Conservation (phyloP, 2,113 vertebrate genomes). For the Notothenia rossii region DNA sequence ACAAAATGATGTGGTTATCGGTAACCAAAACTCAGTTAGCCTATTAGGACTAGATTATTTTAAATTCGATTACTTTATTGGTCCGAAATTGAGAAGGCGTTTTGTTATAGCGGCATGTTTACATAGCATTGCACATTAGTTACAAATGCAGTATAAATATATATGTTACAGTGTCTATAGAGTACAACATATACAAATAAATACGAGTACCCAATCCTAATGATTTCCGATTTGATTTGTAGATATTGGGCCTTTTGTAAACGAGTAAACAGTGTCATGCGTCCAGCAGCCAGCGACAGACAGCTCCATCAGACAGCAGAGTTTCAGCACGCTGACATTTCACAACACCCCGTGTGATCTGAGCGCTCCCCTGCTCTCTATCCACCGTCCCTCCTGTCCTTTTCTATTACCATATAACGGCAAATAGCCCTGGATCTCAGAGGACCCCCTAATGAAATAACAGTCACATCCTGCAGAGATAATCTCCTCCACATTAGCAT, state of each 20-base stretch:
- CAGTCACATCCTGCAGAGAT: slow-evolving; percentile 24
- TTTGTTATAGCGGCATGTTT: too few relatives aligned
- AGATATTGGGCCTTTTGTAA: neutral
- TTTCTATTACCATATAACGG: slow-evolving; percentile 15
- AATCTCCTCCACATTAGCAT: slow-evolving; percentile 19
- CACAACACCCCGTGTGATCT: slow-evolving; percentile 16
- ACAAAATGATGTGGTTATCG: neutral
- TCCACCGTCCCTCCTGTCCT: neutral
- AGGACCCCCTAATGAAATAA: slow-evolving; percentile 12
- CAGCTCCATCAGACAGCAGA: slow-evolving; percentile 28
- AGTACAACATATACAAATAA: too few relatives aligned
- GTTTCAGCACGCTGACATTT: slow-evolving; percentile 25
- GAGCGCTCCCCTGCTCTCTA: neutral
- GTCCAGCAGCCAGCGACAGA: neutral
- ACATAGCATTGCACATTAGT: too few relatives aligned
- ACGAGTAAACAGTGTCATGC: neutral
- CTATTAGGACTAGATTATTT: too few relatives aligned
- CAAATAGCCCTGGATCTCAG: slow-evolving; percentile 14
- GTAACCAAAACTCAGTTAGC: neutral
- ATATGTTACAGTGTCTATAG: too few relatives aligned
- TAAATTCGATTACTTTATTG: too few relatives aligned
- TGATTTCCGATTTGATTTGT: neutral
- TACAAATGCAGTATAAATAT: too few relatives aligned
- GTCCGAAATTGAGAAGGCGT: too few relatives aligned
- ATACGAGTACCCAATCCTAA: neutral